These are phyloP conservation scores for Galerucella nymphaeae DNA, from an alignment of 2,888 invertebrate species.

Conservation along the genomic window DNA sequence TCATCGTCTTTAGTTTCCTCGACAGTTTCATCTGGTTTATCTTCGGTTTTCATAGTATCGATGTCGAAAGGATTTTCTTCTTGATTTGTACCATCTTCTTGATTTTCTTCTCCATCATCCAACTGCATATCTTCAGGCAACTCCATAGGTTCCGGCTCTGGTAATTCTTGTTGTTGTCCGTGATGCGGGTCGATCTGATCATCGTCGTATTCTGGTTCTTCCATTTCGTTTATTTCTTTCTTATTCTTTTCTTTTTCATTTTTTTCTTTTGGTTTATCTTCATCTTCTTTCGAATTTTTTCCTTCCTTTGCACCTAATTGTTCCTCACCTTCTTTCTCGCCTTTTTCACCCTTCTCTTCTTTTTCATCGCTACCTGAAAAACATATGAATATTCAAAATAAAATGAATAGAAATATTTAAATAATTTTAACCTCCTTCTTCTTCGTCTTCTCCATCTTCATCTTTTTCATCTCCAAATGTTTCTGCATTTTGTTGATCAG, in stretches of 20 bases:
- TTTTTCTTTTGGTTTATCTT: constrained; percentile 67
- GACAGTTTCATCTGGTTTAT: constrained; percentile 62
- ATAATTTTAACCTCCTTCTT: constrained; percentile 63
- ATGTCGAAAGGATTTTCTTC: constrained; percentile 89
- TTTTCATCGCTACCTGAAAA: constrained; percentile 46
- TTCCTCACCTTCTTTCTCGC: constrained; percentile 74
- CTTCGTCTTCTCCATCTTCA: constrained; percentile 72
- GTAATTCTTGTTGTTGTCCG: constrained; percentile 79
- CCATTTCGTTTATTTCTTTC: constrained; percentile 83
- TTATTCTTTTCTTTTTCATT: constrained; percentile 66
- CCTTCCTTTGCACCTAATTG: constrained; percentile 83
- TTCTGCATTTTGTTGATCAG: constrained; percentile 83
- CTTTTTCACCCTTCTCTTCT: constrained; percentile 67
- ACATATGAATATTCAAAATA: neutral
- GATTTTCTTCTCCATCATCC: constrained; percentile 77
- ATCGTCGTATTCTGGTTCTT: constrained; percentile 83
- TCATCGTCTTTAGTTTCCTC: constrained; percentile 57
- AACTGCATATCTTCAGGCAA: constrained; percentile 87
- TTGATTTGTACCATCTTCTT: constrained; percentile 66
- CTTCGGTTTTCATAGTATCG: constrained; percentile 78
- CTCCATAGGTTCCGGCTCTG: constrained; percentile 88
- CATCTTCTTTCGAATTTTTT: constrained; percentile 60
- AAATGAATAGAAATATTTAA: constrained; percentile 1
- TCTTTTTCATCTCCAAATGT: constrained; percentile 89
- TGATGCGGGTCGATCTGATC: constrained; percentile 87